Percentiles rank a stretch among this genome's conserved stretches.
Evolutionary conservation across 2,888 invertebrate genomes (phyloP).

Genomic region (Agonopterix subpropinquella): DNA sequence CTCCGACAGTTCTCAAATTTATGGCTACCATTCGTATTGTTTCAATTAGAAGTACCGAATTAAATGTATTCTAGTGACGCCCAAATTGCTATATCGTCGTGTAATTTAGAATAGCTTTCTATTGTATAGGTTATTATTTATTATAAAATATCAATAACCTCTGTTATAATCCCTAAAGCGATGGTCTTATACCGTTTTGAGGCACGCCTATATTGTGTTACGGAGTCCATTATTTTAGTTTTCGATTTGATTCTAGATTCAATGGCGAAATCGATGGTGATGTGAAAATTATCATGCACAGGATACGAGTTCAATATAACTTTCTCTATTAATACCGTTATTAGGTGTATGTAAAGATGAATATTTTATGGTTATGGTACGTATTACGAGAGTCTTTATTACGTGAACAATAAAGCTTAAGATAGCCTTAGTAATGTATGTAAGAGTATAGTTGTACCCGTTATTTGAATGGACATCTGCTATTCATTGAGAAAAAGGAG

Average conservation of each 20-base stretch:
- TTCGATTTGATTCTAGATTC: conserved; percentile 34
- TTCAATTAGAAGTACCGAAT: conserved; percentile 68
- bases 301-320: not conserved
- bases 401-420: not conserved
- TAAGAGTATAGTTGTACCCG: too few relatives aligned
- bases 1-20: conserved; percentile 49
- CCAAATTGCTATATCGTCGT: conserved; percentile 63
- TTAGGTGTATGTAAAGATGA: not conserved
- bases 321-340: not conserved
- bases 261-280: conserved; percentile 22
- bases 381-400: not conserved
- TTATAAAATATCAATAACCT: conserved; percentile 60
- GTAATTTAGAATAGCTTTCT: conserved; percentile 48
- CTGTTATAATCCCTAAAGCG: conserved; percentile 41
- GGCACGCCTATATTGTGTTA: conserved; percentile 60
- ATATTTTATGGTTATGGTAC: not conserved
- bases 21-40: conserved; percentile 57
- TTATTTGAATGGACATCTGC: too few relatives aligned
- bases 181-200: conserved; percentile 28
- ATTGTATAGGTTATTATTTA: conserved; percentile 53
- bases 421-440: too few relatives aligned
- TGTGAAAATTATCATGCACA: conserved; percentile 3
- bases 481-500: too few relatives aligned
- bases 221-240: conserved; percentile 42
- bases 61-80: conserved; percentile 57